Conservation (phyloP, 2,113 vertebrate genomes). For the Okapia johnstoni region DNA sequence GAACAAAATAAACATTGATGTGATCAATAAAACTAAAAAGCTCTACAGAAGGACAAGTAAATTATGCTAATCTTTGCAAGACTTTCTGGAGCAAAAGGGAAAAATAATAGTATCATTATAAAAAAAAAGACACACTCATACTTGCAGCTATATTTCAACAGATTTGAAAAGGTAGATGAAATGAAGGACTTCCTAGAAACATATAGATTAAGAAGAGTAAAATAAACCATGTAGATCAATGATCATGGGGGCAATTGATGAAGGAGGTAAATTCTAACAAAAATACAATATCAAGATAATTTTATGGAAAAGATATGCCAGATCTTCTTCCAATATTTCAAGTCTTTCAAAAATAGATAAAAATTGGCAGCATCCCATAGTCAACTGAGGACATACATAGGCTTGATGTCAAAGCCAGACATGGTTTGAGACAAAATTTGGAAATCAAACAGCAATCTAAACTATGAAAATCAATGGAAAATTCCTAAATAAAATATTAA, state of each 20-base stretch:
- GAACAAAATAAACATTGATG: background rate
- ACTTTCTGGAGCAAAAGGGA: background rate
- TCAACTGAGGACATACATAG: background rate
- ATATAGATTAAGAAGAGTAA: background rate
- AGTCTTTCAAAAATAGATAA: background rate
- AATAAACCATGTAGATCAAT: background rate
- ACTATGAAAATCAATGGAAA: background rate
- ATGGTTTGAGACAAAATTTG: background rate
- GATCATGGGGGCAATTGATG: background rate
- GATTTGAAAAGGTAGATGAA: background rate
- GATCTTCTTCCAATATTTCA: background rate
- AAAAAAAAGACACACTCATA: background rate
- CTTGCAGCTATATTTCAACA: background rate
- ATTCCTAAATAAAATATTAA: background rate
- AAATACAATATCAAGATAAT: background rate
- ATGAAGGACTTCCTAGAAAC: background rate
- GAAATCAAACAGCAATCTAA: slow-evolving; percentile 7
- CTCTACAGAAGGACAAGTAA: background rate
- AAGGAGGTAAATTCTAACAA: background rate
- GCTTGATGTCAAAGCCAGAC: background rate
- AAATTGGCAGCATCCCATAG: slow-evolving; percentile 12
- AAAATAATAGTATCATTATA: background rate
- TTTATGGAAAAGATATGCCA: background rate
- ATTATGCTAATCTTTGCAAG: background rate
- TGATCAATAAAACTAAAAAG: background rate